These are phyloP conservation scores for Ceyx margarethae DNA, from an alignment of 2,113 vertebrate species.

Conservation along the genomic window DNA sequence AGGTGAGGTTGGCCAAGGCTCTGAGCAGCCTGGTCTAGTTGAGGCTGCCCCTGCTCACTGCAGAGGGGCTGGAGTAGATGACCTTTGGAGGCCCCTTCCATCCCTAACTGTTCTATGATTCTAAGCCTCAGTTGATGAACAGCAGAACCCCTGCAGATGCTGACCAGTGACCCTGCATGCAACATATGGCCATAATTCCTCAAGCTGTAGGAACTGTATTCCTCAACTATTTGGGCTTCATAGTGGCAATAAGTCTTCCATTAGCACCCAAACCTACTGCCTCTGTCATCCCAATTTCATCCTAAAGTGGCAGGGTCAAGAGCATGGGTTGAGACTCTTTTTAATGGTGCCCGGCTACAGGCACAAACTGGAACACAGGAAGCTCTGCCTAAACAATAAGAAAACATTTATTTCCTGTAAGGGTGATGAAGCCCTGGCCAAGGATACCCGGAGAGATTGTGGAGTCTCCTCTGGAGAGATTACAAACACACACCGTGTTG, in stretches of 20 bases:
- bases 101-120: too few species aligned
- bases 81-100: too few species aligned
- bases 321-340: not conserved
- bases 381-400: not conserved
- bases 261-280: not conserved
- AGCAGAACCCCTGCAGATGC: not conserved
- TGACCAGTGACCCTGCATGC: not conserved
- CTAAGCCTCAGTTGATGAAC: not conserved
- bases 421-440: not conserved
- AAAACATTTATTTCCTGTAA: not conserved
- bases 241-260: not conserved
- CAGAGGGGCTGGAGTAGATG: too few species aligned
- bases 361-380: not conserved
- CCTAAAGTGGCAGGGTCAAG: not conserved
- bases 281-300: not conserved
- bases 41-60: too few species aligned
- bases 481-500: not conserved
- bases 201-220: not conserved
- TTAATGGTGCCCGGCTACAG: not conserved
- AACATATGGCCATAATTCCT: not conserved
- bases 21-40: too few species aligned
- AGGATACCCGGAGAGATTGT: not conserved
- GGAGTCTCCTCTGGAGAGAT: not conserved
- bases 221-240: not conserved
- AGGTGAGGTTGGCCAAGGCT: too few species aligned